Base-by-base conservation (phyloP, 2,888 invertebrate species). In the Agrochola lychnidis region DNA sequence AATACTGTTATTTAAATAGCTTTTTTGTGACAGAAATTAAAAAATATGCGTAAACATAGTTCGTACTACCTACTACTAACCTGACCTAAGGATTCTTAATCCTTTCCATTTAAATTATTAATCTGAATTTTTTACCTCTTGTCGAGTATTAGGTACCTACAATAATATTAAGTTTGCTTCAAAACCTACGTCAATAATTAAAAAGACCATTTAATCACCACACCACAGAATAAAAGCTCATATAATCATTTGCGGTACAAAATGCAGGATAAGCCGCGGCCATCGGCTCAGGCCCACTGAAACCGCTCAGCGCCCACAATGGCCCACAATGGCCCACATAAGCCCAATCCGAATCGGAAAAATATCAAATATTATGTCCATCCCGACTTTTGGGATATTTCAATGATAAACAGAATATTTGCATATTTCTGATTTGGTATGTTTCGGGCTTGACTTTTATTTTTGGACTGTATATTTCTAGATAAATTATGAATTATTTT, bases 391-490 rank as follows among this genome's bases (percentile, higher is more conserved):
- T n/a, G 16, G 61, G 53, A 22, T 68, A 73, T 76, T 85, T 76
- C 70, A 82, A 85, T 82, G 76, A 82, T 73, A 72, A 75, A 74
- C 72, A 83, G 64, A 76, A 82, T 67, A 83, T 84, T 80, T 68
- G 70, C 80, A 69, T 79, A 67, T 70, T 73, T 68, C 62, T 68
- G 67, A 85, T 77, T 76, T 69, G 56, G 22, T 42, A 45, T 70
- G 36, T 70, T 76, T 69, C n/a, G 57, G 64, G 16, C 40, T 73
- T 51, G 9, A 25, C 4, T 51, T 30, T 36, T 79, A 62, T 70
- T 67, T 66, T 51, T 25, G 25, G 30, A 36, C 5, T 61, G 14
- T 48, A n/a, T 68, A 64, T 68, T 68, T 62, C 30, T 57, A 30
- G 10, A 14, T 57, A 36, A 10, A 36, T 61, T n/a, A 30, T 62